phyloP scores from a whole-genome alignment of 2,888 invertebrate species.

The Trichacis sp. region DNA sequence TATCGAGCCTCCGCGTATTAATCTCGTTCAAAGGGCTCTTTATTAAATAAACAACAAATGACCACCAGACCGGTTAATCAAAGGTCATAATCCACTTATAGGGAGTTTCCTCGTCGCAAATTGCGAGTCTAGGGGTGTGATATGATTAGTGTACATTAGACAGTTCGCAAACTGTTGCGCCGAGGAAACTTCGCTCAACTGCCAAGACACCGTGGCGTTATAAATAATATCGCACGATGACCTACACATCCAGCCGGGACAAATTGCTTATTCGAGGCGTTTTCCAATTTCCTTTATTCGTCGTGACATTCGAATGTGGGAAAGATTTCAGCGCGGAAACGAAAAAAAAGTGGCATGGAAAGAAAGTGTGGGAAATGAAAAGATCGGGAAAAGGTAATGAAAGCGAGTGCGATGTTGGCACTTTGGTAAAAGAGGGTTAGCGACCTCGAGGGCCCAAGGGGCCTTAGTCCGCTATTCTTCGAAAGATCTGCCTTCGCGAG shows the following conservation, averaged over 20 bases:
- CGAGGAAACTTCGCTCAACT: slow-evolving; percentile 11
- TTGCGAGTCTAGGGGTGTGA: neutral
- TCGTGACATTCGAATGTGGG: neutral
- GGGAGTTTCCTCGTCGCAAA: slow-evolving; percentile 2
- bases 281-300: neutral
- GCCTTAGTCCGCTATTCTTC: slow-evolving; percentile 59
- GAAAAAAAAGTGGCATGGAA: slow-evolving; percentile 13
- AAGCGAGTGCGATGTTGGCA: neutral
- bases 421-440: slow-evolving; percentile 3
- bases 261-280: neutral
- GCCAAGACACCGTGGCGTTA: slow-evolving; percentile 1
- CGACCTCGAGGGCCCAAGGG: slow-evolving; percentile 52
- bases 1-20: neutral
- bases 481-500: slow-evolving; percentile 43
- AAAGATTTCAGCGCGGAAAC: neutral
- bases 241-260: neutral
- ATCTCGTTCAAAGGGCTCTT: neutral
- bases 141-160: slow-evolving; percentile 5
- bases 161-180: slow-evolving; percentile 2
- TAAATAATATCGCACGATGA: neutral
- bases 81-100: slow-evolving; percentile 4
- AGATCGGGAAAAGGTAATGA: neutral
- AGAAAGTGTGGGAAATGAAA: slow-evolving; percentile 6
- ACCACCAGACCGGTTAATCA: slow-evolving; percentile 2
- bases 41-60: slow-evolving; percentile 3